Evolutionary conservation across 2,888 invertebrate genomes (phyloP).

Genomic region (Chloroclysta siterata): DNA sequence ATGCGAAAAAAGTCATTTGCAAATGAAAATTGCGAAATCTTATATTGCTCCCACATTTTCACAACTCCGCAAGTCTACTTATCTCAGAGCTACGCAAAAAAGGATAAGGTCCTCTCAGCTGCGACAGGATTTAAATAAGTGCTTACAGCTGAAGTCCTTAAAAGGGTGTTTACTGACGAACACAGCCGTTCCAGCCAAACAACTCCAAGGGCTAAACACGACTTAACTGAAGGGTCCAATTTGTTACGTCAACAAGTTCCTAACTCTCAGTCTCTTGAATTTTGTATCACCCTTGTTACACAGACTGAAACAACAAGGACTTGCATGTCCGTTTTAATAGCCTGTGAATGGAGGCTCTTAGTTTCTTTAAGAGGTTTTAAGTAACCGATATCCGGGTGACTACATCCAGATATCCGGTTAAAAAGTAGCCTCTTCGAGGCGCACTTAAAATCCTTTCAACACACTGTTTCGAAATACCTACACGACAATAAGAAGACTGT

Average conservation of each 20-base stretch:
- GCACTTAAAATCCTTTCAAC: too few species aligned
- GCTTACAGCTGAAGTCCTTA: slow-evolving; percentile 25
- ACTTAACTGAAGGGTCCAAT: slow-evolving; percentile 34
- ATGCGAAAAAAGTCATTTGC: too few species aligned
- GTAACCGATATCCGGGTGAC: too few species aligned
- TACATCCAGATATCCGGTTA: too few species aligned
- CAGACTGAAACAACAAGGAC: neutral
- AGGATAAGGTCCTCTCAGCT: slow-evolving; percentile 3
- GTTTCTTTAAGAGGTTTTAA: too few species aligned
- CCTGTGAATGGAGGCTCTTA: neutral
- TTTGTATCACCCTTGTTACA: slow-evolving; percentile 20
- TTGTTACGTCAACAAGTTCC: slow-evolving; percentile 35
- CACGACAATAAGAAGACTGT: too few species aligned
- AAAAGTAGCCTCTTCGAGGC: too few species aligned
- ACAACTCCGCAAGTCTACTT: neutral
- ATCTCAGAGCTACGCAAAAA: slow-evolving; percentile 10
- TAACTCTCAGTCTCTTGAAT: slow-evolving; percentile 23
- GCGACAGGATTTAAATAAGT: slow-evolving; percentile 28
- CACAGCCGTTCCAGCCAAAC: slow-evolving; percentile 18
- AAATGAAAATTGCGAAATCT: too few species aligned
- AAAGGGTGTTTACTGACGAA: slow-evolving; percentile 26
- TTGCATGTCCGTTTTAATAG: neutral
- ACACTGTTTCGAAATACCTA: too few species aligned
- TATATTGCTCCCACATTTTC: neutral
- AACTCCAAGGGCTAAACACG: slow-evolving; percentile 24